A percentile compares a stretch with the other conserved stretches of the same genome.
Conservation (phyloP, 1,140 invertebrate species). For the Venturia canescens region DNA sequence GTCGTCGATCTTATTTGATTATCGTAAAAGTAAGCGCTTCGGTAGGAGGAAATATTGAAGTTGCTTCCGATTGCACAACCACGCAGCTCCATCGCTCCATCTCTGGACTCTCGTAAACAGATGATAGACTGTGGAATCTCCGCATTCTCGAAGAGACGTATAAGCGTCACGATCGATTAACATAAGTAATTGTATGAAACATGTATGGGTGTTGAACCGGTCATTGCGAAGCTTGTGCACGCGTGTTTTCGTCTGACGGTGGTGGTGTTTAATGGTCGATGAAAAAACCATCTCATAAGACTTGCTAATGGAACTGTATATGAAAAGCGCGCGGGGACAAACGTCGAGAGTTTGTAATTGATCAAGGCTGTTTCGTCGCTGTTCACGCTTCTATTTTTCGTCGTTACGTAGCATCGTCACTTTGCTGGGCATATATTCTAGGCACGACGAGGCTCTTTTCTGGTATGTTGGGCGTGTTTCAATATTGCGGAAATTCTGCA, state of each 20-base stretch:
- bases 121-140: neutral
- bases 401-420: conserved; percentile 16
- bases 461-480: conserved; percentile 11
- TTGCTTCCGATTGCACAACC: neutral
- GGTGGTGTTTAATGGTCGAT: neutral
- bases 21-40: neutral
- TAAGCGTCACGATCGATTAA: neutral
- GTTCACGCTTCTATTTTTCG: neutral
- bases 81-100: neutral
- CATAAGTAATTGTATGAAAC: neutral
- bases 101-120: neutral
- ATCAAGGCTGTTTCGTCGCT: conserved; percentile 9
- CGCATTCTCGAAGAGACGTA: neutral
- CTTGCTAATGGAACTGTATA: conserved; percentile 11
- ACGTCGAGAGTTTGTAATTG: conserved; percentile 19
- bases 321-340: conserved; percentile 6
- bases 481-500: conserved; percentile 19
- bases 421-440: neutral
- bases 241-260: neutral
- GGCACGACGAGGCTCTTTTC: conserved; percentile 3
- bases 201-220: no score
- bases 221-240: no score
- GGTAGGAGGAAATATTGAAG: neutral
- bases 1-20: neutral
- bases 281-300: conserved; percentile 9